phyloP scores from a whole-genome alignment of 2,113 vertebrate species.

The Morone saxatilis region DNA sequence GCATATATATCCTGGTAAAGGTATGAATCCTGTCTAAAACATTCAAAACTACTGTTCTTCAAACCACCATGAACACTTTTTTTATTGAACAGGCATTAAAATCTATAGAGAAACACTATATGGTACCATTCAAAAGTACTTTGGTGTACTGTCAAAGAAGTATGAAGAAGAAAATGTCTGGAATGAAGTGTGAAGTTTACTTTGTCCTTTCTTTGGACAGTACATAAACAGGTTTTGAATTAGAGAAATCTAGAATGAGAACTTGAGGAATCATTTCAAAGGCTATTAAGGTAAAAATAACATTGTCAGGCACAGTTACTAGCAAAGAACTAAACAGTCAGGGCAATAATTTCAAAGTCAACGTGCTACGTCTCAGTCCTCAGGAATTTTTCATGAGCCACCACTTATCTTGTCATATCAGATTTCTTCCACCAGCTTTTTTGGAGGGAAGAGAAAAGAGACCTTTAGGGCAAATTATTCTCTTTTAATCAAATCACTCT shows the following conservation, averaged over 20 bases:
- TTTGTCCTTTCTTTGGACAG: slow-evolving; percentile 39
- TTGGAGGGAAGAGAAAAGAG: slow-evolving; percentile 76
- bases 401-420: slow-evolving; percentile 87
- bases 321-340: slow-evolving; percentile 64
- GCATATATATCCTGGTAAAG: not conserved
- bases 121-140: slow-evolving; percentile 27
- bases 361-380: slow-evolving; percentile 78
- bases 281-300: slow-evolving; percentile 72
- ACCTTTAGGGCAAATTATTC: slow-evolving; percentile 84
- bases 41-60: not conserved
- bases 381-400: slow-evolving; percentile 85
- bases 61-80: not conserved
- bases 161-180: slow-evolving; percentile 35
- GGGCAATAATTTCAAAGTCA: slow-evolving; percentile 78
- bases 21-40: not conserved
- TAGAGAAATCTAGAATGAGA: slow-evolving; percentile 45
- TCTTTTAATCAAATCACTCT: slow-evolving; percentile 82
- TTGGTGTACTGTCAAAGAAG: slow-evolving; percentile 1
- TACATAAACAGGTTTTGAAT: slow-evolving; percentile 59
- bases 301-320: slow-evolving; percentile 74
- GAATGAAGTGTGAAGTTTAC: slow-evolving; percentile 38
- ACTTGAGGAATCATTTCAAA: slow-evolving; percentile 59
- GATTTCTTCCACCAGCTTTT: slow-evolving; percentile 80
- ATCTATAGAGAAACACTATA: too few relatives aligned
- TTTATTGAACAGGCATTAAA: not conserved